Conservation (phyloP, 2,797 vertebrate genomes). For the Tauraco hartlaubi region DNA sequence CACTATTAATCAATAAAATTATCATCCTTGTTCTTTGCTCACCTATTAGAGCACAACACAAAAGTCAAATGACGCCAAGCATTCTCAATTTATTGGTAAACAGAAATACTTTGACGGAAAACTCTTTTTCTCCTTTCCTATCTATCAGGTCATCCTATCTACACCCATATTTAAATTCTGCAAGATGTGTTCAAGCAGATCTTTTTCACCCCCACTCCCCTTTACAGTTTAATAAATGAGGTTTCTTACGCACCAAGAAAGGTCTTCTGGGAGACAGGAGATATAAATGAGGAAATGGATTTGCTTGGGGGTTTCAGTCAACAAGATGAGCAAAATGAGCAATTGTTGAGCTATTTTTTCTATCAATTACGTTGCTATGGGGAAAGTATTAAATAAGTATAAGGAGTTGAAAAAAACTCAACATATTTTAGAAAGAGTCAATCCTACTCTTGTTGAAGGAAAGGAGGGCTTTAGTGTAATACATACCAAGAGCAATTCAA, state of each 20-base stretch:
- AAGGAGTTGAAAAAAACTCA: neutral
- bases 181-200: neutral
- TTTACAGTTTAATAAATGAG: conserved; percentile 27
- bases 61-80: neutral
- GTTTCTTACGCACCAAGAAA: neutral
- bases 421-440: neutral
- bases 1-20: neutral
- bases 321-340: conserved; percentile 19
- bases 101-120: neutral
- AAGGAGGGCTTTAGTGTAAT: neutral
- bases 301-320: neutral
- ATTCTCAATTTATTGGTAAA: neutral
- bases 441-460: neutral
- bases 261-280: neutral
- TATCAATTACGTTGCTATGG: neutral
- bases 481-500: neutral
- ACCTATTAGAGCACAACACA: neutral
- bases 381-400: conserved; percentile 18
- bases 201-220: neutral
- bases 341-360: neutral
- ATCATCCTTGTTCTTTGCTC: neutral
- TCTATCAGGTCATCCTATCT: neutral
- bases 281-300: conserved; percentile 37
- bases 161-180: neutral
- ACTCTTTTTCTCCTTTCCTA: neutral